Base-by-base conservation (phyloP, 2,113 vertebrate species). In the Bos javanicus region DNA sequence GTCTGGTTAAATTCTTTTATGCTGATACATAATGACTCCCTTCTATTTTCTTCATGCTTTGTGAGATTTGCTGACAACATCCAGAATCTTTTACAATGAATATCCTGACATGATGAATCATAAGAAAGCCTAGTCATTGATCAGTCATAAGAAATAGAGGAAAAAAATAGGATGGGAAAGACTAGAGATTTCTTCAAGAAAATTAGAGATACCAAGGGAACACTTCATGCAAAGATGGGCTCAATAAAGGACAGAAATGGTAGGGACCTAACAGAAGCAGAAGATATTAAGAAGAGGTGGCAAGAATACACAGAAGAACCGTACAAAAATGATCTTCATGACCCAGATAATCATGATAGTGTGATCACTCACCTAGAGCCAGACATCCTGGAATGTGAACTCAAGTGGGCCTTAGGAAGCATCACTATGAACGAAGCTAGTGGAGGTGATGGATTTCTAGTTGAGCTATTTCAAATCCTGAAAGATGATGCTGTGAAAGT, bases 21-120 rank as follows among this genome's bases (percentile, higher is more conserved):
- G n/a, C 14, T 36, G 23, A n/a, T 91, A 33, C 6, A 19, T 39
- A 64, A 71, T 83, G 30, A 88, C 23, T 76, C 9, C 48, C 12
- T 87, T 33, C 19, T 92, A 23, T n/a, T 85, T 97, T 85, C 85
- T 91, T 95, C 39, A 96, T 67, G 39, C 25, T 95, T 92, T 88
- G 19, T 64, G 54, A 95, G 39, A 33, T 94, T 92, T 92, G 48
- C 30, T 78, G 71, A 86, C 93, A 97, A 90, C 84, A 96, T 39
- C 39, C 52, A 85, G 78, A 87, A 90, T 96, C 76, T 78, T 96
- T 96, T 95, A 21, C 91, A 94, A 80, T 93, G 84, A 97, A 46
- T 87, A 62, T 43, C 8, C 43, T 83, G 67, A 71, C 43, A 30
- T 87, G 78, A 96, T 90, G 16, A 96, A 95, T 97, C 62, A n/a